These are phyloP conservation scores for Sepiola atlantica DNA, from an alignment of 2,888 invertebrate genomes.

Conservation along the genomic window DNA sequence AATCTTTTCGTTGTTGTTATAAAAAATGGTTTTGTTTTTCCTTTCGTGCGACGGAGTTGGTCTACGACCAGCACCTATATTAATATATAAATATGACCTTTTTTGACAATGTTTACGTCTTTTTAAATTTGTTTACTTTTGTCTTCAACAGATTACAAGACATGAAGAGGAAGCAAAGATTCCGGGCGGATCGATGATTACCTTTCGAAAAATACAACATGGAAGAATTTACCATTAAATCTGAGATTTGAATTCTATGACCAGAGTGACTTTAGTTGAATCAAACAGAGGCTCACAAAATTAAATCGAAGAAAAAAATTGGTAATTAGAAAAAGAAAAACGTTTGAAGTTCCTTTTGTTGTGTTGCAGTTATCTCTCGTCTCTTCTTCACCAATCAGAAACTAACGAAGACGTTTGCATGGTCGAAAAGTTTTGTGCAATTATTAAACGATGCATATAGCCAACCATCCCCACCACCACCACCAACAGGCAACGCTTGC, in stretches of 20 bases:
- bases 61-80: too few relatives aligned
- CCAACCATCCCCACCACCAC: slow-evolving; percentile 50
- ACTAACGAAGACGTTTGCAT: not conserved
- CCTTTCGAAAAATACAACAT: not conserved
- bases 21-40: too few relatives aligned
- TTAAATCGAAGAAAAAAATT: not conserved
- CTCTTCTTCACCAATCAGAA: not conserved
- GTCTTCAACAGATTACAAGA: not conserved
- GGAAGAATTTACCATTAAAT: not conserved
- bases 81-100: too few relatives aligned
- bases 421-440: not conserved
- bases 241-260: not conserved
- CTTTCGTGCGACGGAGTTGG: too few relatives aligned
- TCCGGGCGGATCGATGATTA: not conserved
- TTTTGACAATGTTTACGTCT: not conserved
- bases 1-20: too few relatives aligned
- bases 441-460: slow-evolving; percentile 47
- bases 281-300: not conserved
- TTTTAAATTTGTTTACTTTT: not conserved
- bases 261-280: not conserved
- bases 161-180: not conserved
- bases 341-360: not conserved
- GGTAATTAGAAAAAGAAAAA: not conserved
- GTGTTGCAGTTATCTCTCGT: not conserved
- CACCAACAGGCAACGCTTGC: not conserved